Percentiles rank a stretch among this genome's conserved stretches.
phyloP scores from a whole-genome alignment of 2,888 invertebrate species.

The Diaprepes abbreviatus region DNA sequence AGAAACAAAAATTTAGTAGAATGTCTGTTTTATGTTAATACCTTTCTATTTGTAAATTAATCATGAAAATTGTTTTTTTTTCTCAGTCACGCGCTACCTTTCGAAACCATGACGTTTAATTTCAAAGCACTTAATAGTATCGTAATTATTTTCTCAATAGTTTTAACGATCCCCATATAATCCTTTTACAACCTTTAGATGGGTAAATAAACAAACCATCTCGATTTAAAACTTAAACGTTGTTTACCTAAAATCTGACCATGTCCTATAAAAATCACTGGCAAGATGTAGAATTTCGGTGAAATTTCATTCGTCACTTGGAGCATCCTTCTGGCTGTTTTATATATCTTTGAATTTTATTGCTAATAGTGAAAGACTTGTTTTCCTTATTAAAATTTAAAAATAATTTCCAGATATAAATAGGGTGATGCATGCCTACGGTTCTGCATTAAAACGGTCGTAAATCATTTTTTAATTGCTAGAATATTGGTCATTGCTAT shows the following conservation, averaged over 20 bases:
- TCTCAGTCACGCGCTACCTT: constrained; percentile 8
- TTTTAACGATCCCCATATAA: constrained; percentile 5
- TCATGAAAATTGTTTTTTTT: constrained; percentile 4
- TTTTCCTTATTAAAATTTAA: constrained; percentile 1
- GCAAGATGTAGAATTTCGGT: background rate
- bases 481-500: background rate
- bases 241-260: background rate
- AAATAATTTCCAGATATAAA: background rate
- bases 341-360: background rate
- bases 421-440: background rate
- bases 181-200: constrained; percentile 3
- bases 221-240: background rate
- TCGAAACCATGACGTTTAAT: background rate
- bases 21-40: background rate
- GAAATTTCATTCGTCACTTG: background rate
- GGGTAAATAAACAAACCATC: background rate
- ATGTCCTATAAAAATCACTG: background rate
- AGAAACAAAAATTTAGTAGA: too few species aligned
- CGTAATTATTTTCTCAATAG: constrained; percentile 2
- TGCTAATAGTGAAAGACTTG: background rate
- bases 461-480: background rate
- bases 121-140: background rate
- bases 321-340: background rate
- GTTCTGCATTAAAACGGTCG: background rate
- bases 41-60: constrained; percentile 2